Conservation (phyloP, 2,888 invertebrate genomes). For the Oxyteleia sp. region DNA sequence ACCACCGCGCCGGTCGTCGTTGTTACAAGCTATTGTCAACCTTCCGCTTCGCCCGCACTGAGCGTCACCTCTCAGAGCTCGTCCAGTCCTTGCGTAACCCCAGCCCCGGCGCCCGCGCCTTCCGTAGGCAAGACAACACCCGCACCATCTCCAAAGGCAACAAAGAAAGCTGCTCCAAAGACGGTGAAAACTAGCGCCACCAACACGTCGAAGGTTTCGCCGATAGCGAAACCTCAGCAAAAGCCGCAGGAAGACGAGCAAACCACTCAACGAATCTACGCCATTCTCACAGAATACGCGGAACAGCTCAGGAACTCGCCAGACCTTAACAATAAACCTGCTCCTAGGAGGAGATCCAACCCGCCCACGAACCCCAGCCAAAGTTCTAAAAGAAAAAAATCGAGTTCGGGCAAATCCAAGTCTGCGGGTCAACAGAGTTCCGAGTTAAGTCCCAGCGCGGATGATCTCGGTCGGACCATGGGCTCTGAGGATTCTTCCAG, state of each 20-base stretch:
- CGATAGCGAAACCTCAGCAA: slow-evolving; percentile 91
- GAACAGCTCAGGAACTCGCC: slow-evolving; percentile 94
- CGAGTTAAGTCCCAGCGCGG: slow-evolving; percentile 90
- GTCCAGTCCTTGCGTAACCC: slow-evolving; percentile 89
- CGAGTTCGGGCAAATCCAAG: no score
- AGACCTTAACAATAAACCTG: slow-evolving; percentile 93
- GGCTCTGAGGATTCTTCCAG: slow-evolving; percentile 94
- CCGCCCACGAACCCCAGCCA: no score
- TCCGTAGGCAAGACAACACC: slow-evolving; percentile 88
- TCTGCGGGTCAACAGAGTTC: no score
- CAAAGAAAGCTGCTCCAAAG: slow-evolving; percentile 88
- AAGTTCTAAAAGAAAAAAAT: no score
- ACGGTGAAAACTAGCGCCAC: slow-evolving; percentile 89
- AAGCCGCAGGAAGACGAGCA: slow-evolving; percentile 94
- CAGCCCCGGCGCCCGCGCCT: slow-evolving; percentile 88
- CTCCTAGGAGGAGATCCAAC: slow-evolving; percentile 92
- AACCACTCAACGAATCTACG: slow-evolving; percentile 93
- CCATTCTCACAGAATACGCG: slow-evolving; percentile 93
- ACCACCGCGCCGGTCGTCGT: slow-evolving; percentile 89
- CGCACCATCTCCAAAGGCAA: slow-evolving; percentile 82
- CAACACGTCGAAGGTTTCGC: slow-evolving; percentile 90
- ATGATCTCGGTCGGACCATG: slow-evolving; percentile 91
- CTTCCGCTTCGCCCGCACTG: slow-evolving; percentile 89
- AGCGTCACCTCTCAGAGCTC: slow-evolving; percentile 89
- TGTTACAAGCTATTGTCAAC: slow-evolving; percentile 89